A percentile compares a stretch with the other conserved stretches of the same genome.
Conservation (phyloP, 2,797 vertebrate genomes). For the Tragopan temminckii region DNA sequence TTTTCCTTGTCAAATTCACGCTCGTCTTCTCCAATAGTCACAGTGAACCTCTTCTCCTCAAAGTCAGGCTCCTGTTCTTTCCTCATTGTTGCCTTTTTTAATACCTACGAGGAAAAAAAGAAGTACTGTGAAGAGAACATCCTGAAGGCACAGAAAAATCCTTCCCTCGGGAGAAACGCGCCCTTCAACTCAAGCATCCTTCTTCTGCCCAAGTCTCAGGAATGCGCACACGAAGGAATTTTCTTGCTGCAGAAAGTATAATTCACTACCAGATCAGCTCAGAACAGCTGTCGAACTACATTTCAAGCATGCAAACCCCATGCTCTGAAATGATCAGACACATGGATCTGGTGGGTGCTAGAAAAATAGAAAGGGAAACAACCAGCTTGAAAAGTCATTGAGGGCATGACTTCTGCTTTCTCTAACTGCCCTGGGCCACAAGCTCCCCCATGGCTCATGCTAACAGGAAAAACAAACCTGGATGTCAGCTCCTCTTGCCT, state of each 20-base stretch:
- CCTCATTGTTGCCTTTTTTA: constrained; percentile 97
- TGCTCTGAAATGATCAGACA: neutral
- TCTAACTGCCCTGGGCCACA: neutral
- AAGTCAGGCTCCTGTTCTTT: constrained; percentile 99
- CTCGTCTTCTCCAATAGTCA: constrained; percentile 97
- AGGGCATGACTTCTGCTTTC: neutral
- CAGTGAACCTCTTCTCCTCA: constrained; percentile 97
- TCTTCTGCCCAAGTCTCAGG: neutral
- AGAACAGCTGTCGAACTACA: neutral
- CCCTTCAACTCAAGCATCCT: neutral
- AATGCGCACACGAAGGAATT: accelerated
- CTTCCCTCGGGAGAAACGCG: neutral
- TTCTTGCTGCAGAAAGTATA: neutral
- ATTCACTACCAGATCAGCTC: neutral
- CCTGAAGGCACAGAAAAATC: neutral
- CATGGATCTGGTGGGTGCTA: neutral
- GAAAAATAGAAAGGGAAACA: neutral
- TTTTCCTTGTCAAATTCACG: constrained; percentile 98
- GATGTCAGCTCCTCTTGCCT: neutral
- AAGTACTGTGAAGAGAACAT: neutral
- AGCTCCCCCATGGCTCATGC: neutral
- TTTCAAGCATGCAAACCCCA: neutral
- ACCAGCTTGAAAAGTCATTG: neutral
- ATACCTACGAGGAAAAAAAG: constrained; percentile 81
- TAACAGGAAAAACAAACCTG: neutral